phyloP scores from a whole-genome alignment of 2,797 vertebrate species.

The Hippoglossus hippoglossus region DNA sequence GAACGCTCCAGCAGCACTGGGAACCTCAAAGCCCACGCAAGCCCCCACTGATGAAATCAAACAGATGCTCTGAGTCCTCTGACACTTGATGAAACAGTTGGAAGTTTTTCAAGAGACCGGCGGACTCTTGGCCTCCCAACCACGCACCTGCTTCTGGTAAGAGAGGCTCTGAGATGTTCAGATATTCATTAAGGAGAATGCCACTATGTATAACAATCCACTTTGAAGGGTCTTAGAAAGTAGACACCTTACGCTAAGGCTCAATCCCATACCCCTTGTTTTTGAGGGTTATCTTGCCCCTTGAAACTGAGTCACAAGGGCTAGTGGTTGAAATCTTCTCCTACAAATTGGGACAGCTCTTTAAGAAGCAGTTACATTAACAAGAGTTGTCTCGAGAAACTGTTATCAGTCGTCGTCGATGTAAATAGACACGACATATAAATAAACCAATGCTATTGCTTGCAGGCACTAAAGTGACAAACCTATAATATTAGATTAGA shows the following conservation, averaged over 20 bases:
- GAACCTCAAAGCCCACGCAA: constrained; percentile 56
- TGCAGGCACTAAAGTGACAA: too few species aligned
- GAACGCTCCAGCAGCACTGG: background rate
- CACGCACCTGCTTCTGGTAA: constrained; percentile 60
- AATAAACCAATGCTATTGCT: too few species aligned
- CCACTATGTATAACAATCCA: constrained; percentile 7
- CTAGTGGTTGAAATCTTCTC: too few species aligned
- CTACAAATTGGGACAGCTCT: too few species aligned
- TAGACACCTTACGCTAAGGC: constrained; percentile 1
- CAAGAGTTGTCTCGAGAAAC: too few species aligned
- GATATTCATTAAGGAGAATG: constrained; percentile 42
- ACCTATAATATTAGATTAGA: too few species aligned
- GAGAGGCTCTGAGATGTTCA: constrained; percentile 38
- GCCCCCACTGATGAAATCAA: constrained; percentile 56
- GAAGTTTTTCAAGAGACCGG: constrained; percentile 57
- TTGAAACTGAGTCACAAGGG: too few species aligned
- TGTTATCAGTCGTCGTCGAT: too few species aligned
- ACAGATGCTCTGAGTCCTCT: constrained; percentile 68
- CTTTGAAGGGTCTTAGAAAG: constrained; percentile 21
- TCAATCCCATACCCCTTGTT: background rate
- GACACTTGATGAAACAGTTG: constrained; percentile 67
- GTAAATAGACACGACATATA: too few species aligned
- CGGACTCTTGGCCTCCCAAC: constrained; percentile 43
- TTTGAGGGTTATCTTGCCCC: too few species aligned
- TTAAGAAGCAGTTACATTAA: too few species aligned